Evolutionary conservation across 2,888 invertebrate genomes (phyloP).

Genomic region (Lasioglossum malachurum): DNA sequence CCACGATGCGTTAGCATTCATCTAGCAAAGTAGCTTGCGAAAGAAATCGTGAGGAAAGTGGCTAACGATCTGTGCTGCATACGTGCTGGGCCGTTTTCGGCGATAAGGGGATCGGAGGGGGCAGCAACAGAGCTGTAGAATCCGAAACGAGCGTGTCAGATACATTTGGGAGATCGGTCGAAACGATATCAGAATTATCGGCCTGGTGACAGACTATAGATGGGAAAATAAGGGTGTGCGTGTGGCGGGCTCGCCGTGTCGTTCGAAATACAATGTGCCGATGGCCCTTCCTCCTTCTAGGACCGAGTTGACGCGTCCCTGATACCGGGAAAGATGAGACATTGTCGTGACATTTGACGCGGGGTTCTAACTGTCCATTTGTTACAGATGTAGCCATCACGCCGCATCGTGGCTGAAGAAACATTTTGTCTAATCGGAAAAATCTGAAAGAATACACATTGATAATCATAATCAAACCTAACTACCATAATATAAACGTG

Average conservation of each 20-base stretch:
- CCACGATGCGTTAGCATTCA: background rate
- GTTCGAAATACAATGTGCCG: constrained; percentile 43
- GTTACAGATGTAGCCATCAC: background rate
- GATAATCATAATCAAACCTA: too few relatives aligned
- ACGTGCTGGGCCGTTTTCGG: background rate
- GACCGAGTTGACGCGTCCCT: constrained; percentile 37
- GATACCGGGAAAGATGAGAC: constrained; percentile 11
- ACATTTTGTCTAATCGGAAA: too few relatives aligned
- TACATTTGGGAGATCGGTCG: constrained; percentile 42
- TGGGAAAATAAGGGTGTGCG: constrained; percentile 38
- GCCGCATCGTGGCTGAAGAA: too few relatives aligned
- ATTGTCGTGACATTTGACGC: constrained; percentile 31
- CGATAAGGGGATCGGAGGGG: background rate
- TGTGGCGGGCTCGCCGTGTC: constrained; percentile 13
- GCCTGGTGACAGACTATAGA: constrained; percentile 34
- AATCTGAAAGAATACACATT: too few relatives aligned
- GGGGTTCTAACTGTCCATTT: background rate
- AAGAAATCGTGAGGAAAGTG: constrained; percentile 4
- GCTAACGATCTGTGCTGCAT: background rate
- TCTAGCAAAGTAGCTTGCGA: constrained; percentile 1
- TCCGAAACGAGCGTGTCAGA: constrained; percentile 25
- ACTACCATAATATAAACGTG: too few relatives aligned
- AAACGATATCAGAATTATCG: constrained; percentile 44
- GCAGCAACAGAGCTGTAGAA: background rate
- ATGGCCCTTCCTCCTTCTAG: constrained; percentile 32